Evolutionary conservation across 2,888 invertebrate genomes (phyloP).

Genomic region (Dynastes hyllus): DNA sequence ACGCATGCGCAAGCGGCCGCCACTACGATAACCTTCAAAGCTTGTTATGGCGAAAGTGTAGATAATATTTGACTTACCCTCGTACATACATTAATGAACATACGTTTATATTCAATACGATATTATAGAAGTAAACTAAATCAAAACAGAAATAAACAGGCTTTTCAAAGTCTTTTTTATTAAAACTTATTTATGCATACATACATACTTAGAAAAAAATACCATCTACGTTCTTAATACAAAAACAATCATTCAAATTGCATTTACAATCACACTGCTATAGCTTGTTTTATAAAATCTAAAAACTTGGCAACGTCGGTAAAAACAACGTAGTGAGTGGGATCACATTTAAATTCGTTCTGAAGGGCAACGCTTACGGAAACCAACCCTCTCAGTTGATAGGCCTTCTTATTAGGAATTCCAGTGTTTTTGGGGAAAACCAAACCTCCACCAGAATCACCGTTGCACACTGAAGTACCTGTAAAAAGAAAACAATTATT

Average conservation of each 20-base stretch:
- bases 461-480: constrained; percentile 76
- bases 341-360: constrained; percentile 75
- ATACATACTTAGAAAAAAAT: neutral
- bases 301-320: constrained; percentile 76
- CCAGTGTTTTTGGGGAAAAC: constrained; percentile 65
- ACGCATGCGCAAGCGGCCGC: too few species aligned
- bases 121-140: too few species aligned
- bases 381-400: constrained; percentile 72
- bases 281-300: constrained; percentile 69
- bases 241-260: neutral
- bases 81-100: too few species aligned
- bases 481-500: constrained; percentile 8
- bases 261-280: constrained; percentile 8
- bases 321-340: constrained; percentile 76
- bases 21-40: too few species aligned
- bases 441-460: constrained; percentile 71
- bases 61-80: too few species aligned
- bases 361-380: constrained; percentile 76
- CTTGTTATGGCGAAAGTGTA: too few species aligned
- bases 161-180: neutral
- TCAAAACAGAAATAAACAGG: too few species aligned
- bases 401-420: constrained; percentile 59
- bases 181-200: neutral
- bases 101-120: too few species aligned
- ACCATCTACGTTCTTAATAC: neutral